Base-by-base conservation (phyloP, 2,888 invertebrate species). In the Cheilosia soror region DNA sequence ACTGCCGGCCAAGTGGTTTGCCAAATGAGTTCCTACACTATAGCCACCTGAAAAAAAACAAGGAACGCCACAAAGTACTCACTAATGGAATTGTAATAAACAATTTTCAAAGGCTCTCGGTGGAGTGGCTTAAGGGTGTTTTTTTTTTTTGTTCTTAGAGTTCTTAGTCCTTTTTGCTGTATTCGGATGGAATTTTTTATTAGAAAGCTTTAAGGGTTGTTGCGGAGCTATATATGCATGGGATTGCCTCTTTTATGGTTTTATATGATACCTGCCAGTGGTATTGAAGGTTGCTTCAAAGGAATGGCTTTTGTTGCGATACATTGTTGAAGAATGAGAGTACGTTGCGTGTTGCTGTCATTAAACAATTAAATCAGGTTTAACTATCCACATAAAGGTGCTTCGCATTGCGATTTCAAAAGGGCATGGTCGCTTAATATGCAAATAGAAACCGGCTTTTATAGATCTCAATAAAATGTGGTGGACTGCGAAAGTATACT, bases 51-150 rank as follows among this genome's bases (percentile, higher is more conserved):
- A 51, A 47, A 51, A 75, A 65, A 73, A 63, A 58, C 31, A 31
- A 42, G 11, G 53, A 62, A 66, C 27, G 66, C 62, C 31, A 78
- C 47, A 66, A 60, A 66, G 62, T 60, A 55, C 15, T 51, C 51
- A 60, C 73, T 83, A 83, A 83, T 79, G 73, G 79, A 79, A 79
- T 69, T 83, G 79, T 79, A 83, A 83, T 73, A 83, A 83, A 79
- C 63, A 63, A 68, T 78, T 66, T 73, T 29, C 25, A 55, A 66
- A 62, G 31, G 31, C 55, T 5, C 47, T 53, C 49, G 44, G 27
- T 47, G 15, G 57, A n/a, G 42, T 44, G 53, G 37, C 53, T 31
- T 0, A 20, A 33, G 42, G 37, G 42, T 15, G 33, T 63, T 11
- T 9, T 51, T 51, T 49, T 25, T 7, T 15, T 47, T 47, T 7